Evolutionary conservation across 2,113 vertebrate genomes (phyloP).

Genomic region (Macroglossus sobrinus): DNA sequence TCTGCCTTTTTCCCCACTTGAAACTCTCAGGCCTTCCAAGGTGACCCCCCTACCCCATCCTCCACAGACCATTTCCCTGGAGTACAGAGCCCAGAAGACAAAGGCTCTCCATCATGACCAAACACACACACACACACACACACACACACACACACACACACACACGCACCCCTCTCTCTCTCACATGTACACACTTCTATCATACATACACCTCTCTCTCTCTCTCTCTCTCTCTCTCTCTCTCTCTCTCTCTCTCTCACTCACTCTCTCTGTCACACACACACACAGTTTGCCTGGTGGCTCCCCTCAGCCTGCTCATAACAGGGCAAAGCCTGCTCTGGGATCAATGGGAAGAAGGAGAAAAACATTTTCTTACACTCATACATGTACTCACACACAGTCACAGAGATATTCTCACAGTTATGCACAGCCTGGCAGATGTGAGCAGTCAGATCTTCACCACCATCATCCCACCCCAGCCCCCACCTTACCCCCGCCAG

Average conservation of each 20-base stretch:
- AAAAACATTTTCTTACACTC: not conserved
- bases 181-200: too few relatives aligned
- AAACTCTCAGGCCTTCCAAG: not conserved
- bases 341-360: not conserved
- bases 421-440: conserved; percentile 36
- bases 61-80: not conserved
- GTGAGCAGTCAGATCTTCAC: not conserved
- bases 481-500: not conserved
- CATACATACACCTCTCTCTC: not conserved
- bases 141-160: not conserved
- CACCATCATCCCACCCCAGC: conserved; percentile 32
- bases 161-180: not conserved
- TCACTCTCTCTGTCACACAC: not conserved
- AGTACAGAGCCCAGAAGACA: conserved; percentile 13
- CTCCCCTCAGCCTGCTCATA: not conserved
- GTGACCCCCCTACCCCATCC: not conserved
- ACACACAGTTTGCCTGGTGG: not conserved
- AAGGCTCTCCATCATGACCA: not conserved
- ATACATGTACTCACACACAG: conserved; percentile 26
- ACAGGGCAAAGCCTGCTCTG: not conserved
- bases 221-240: not conserved
- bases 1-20: not conserved
- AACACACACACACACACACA: not conserved
- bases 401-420: conserved; percentile 74
- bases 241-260: not conserved